Base-by-base conservation (phyloP, 2,113 vertebrate genomes). In the Ibidorhyncha struthersii region DNA sequence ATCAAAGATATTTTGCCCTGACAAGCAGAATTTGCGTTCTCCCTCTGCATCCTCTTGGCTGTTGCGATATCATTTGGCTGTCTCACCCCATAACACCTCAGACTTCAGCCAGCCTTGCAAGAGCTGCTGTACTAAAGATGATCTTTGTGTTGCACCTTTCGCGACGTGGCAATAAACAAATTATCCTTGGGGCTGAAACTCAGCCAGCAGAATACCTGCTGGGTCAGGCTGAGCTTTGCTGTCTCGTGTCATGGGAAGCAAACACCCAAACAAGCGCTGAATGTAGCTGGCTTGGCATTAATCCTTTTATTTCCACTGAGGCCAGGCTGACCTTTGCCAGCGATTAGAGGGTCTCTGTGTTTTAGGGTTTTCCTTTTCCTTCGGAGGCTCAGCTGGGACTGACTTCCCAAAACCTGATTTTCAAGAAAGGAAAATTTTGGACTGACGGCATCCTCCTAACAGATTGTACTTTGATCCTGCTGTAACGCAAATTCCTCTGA, bases 51-150 rank as follows among this genome's bases (percentile, higher is more conserved):
- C 45, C 43, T 5, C 61, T 43, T 14, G 50, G 20, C 21, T 47
- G 34, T 34, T 43, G 8, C 0, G 17, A 21, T 25, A 10, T 19
- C 17, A 2, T 27, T 55, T 19, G 72, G 14, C 26, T 41, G 1
- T 25, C 67, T 76, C 2, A 1, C 7, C 45, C 56, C 12, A 0
- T 22, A 27, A 43, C 52, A 32, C 58, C 50, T 43, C 41, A 12
- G 2, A 55, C 25, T 38, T 79, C 50, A 70, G 8, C 40, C 12
- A 29, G 18, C 45, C 41, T 65, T 20, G 15, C 69, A 14, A n/a
- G 40, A 43, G n/a, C 36, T 30, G 23, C 21, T 41, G 12, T 5
- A 6, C 41, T 63, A 3, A 61, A 65, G 56, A 26, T 34, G 61
- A 34, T 53, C 71, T 74, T 74, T 61, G 50, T 32, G 30, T 63